A percentile compares a stretch with the other conserved stretches of the same genome.
Conservation (phyloP, 2,113 vertebrate genomes). For the Triplophysa dalaica region DNA sequence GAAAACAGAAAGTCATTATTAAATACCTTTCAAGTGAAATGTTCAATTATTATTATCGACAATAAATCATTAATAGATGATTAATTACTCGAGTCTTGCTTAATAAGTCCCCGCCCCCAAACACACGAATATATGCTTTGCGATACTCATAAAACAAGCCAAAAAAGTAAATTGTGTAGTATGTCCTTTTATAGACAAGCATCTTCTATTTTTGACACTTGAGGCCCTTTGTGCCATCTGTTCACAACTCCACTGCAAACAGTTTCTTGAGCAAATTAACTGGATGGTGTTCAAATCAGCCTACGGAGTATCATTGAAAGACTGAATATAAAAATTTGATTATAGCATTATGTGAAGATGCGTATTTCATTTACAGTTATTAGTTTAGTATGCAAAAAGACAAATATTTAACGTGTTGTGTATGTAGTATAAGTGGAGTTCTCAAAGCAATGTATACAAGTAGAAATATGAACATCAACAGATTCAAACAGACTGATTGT, state of each 20-base stretch:
- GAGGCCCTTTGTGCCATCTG: conserved; percentile 12
- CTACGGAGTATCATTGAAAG: background rate
- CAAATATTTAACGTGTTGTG: too few relatives aligned
- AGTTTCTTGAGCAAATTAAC: background rate
- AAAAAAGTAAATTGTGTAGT: conserved; percentile 2
- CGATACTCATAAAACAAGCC: background rate
- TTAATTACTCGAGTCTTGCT: too few relatives aligned
- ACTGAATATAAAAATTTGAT: too few relatives aligned
- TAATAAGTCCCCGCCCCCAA: background rate
- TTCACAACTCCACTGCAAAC: background rate
- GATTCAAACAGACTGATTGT: background rate
- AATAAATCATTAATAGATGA: background rate
- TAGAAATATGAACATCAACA: too few relatives aligned
- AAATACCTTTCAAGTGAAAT: background rate
- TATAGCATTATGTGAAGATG: background rate
- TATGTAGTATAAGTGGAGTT: too few relatives aligned
- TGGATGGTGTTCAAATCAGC: background rate
- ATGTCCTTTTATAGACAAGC: background rate
- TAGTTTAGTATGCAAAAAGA: too few relatives aligned
- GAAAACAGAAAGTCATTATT: too few relatives aligned
- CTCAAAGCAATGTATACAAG: background rate
- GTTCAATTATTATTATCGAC: background rate
- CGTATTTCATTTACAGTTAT: too few relatives aligned
- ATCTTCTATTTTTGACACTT: conserved; percentile 14
- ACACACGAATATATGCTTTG: background rate